Base-by-base conservation (phyloP, 2,888 invertebrate species). In the Drosophila niveifrons region DNA sequence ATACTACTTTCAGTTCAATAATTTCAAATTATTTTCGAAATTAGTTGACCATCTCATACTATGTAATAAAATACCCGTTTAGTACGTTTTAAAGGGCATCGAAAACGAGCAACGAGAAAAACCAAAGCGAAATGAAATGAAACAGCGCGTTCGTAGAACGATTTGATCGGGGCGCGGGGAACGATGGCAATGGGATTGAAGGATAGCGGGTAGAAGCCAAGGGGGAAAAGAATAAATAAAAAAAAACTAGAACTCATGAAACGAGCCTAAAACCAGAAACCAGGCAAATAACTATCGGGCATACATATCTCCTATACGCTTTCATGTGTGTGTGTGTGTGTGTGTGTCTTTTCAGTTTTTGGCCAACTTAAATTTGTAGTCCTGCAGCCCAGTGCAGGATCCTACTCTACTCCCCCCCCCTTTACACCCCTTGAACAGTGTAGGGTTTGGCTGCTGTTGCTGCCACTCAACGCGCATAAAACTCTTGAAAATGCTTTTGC, bases 401-500 rank as follows among this genome's bases (percentile, higher is more conserved):
- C 17, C 17, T 10, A 41, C 11, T 2, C 13, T 2, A 6, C 23
- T 2, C 23, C 23, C n/a, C 29, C 17, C 6, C 28, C n/a, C 34
- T 31, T 17, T 11, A 13, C 39, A 41, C 36, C n/a, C 36, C 36
- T n/a, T n/a, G 3, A 36, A 36, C 36, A 10, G 39, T 8, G 13
- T 2, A 15, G 10, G 34, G 34, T 11, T 39, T 23, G 23, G 10
- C 29, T 36, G 15, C 44, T 58, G 52, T 47, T 36, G 65, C 72
- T 73, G 78, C 75, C 73, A 80, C 80, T 80, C 78, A 82, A 71
- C 76, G 86, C 67, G 80, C 72, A 88, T 80, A 84, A 84, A 88
- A 85, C 86, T 82, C 86, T 85, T 86, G 86, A 88, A 85, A 85
- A 82, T 88, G 86, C 79, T 88, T 88, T 85, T 86, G 84, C 75